Conservation (phyloP, 2,113 vertebrate genomes). For the Gopherus flavomarginatus region DNA sequence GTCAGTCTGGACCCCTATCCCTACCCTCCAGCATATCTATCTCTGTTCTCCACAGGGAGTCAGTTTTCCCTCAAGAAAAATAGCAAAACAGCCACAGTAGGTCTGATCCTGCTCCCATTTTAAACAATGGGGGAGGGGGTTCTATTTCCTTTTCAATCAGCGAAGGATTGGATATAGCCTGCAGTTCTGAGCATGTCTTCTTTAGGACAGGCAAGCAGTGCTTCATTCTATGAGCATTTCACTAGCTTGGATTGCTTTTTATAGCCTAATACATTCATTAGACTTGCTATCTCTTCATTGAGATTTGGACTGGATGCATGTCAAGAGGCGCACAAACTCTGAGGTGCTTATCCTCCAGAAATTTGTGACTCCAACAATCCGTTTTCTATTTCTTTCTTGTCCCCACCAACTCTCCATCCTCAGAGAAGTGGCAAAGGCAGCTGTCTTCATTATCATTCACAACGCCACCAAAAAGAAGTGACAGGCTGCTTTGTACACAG, state of each 20-base stretch:
- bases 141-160: not conserved
- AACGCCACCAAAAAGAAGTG: not conserved
- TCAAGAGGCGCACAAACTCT: not conserved
- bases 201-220: not conserved
- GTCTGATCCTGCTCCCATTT: not conserved
- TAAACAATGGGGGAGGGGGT: not conserved
- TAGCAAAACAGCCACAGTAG: not conserved
- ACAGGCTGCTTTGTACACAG: not conserved
- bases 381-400: not conserved
- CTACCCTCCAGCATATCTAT: too few relatives aligned
- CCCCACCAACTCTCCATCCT: not conserved
- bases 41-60: not conserved
- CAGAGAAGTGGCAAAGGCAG: not conserved
- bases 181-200: not conserved
- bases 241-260: conserved; percentile 9
- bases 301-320: not conserved
- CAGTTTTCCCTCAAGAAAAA: not conserved
- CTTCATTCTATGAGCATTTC: not conserved
- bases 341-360: not conserved
- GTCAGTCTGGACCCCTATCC: too few relatives aligned
- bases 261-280: not conserved
- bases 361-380: too few relatives aligned
- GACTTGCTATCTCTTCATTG: rapidly evolving
- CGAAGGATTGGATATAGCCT: not conserved
- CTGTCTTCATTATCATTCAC: not conserved